A percentile compares a stretch with the other conserved stretches of the same genome.
Evolutionary conservation across 2,797 vertebrate species (phyloP).

Genomic region (Varecia variegata): DNA sequence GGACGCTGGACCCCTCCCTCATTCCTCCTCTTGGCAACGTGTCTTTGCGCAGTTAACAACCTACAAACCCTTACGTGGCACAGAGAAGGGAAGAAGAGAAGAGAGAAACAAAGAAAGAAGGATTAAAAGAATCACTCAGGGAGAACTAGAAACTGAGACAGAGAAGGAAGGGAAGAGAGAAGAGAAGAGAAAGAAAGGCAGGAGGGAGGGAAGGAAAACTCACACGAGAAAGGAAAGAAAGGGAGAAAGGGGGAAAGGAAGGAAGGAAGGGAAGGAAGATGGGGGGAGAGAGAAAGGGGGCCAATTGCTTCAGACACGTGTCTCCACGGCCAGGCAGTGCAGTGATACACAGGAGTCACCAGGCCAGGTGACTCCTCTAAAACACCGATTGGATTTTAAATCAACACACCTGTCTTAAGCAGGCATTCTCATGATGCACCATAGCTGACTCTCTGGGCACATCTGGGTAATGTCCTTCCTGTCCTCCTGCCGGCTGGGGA

Average conservation of each 20-base stretch:
- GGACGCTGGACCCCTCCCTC: not conserved
- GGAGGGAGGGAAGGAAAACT: not conserved
- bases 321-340: not conserved
- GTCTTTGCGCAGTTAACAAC: not conserved
- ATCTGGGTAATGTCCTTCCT: not conserved
- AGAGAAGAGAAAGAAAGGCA: not conserved
- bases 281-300: fast-evolving
- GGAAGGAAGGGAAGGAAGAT: not conserved
- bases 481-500: not conserved
- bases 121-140: not conserved
- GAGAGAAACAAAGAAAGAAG: not conserved
- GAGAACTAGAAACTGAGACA: not conserved
- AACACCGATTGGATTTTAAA: not conserved
- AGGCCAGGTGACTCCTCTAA: not conserved
- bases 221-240: not conserved
- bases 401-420: not conserved
- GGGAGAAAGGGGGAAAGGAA: not conserved
- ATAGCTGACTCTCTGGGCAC: not conserved
- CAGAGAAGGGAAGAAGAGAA: not conserved
- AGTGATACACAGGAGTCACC: not conserved
- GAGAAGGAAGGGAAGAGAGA: not conserved
- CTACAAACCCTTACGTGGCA: not conserved
- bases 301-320: too few relatives aligned
- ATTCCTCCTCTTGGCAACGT: not conserved
- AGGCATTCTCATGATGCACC: not conserved